A percentile compares a stretch with the other conserved stretches of the same genome.
Conservation (phyloP, 1,140 invertebrate species). For the Plutomurus gul region DNA sequence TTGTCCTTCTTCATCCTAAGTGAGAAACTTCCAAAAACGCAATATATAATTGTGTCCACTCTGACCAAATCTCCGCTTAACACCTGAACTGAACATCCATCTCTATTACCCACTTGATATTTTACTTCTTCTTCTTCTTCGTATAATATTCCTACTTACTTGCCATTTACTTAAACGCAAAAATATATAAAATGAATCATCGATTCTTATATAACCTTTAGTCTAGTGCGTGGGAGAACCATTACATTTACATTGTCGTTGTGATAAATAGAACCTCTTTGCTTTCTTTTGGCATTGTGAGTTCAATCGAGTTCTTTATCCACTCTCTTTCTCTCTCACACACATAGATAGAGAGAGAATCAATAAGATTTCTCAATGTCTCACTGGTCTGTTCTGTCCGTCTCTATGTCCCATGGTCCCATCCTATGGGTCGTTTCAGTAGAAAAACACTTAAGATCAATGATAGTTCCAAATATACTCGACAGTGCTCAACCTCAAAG, state of each 20-base stretch:
- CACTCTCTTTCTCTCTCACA: too few relatives aligned
- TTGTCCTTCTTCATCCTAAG: background rate
- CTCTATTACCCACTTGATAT: background rate
- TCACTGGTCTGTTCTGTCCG: background rate
- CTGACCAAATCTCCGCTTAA: background rate
- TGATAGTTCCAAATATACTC: too few relatives aligned
- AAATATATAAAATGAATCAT: background rate
- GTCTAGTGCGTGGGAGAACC: background rate
- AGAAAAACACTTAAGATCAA: too few relatives aligned
- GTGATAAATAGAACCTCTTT: conserved; percentile 10
- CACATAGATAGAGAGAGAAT: too few relatives aligned
- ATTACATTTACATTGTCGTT: background rate
- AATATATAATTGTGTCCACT: too few relatives aligned
- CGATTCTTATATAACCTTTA: background rate
- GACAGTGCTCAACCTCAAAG: too few relatives aligned
- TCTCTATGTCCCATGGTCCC: too few relatives aligned
- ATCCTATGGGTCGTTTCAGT: too few relatives aligned
- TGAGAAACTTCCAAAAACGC: background rate
- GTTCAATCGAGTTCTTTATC: background rate
- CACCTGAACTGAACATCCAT: background rate
- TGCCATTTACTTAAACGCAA: too few relatives aligned
- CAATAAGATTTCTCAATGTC: background rate
- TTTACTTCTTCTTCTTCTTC: too few relatives aligned
- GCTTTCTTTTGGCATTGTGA: background rate
- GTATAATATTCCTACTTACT: too few relatives aligned